Evolutionary conservation across 2,113 vertebrate species (phyloP).

Genomic region (Mugil cephalus): DNA sequence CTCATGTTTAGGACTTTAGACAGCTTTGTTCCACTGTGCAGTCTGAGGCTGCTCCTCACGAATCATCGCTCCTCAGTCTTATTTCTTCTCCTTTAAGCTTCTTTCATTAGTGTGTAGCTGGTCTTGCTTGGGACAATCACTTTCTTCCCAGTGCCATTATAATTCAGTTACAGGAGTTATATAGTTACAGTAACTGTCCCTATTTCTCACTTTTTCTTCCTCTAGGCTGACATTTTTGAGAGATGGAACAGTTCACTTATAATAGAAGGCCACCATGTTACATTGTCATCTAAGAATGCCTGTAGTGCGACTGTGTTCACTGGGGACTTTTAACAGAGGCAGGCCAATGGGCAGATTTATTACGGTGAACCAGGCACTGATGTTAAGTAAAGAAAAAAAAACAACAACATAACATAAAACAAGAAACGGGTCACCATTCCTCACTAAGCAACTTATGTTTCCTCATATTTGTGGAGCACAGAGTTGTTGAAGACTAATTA

Average conservation of each 20-base stretch:
- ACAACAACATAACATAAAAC: conserved; percentile 10
- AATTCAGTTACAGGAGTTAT: conserved; percentile 24
- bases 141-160: conserved; percentile 6
- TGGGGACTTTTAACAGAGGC: conserved; percentile 42
- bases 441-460: conserved; percentile 62
- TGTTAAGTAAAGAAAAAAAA: conserved; percentile 30
- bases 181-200: background rate
- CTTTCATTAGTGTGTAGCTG: conserved; percentile 10
- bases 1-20: conserved; percentile 2
- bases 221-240: conserved; percentile 41
- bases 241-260: conserved; percentile 48
- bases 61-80: conserved; percentile 13
- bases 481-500: conserved; percentile 81
- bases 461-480: conserved; percentile 65
- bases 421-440: conserved; percentile 25
- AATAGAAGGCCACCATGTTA: conserved; percentile 38
- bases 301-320: conserved; percentile 31
- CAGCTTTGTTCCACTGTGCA: conserved; percentile 1
- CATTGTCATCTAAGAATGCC: conserved; percentile 46
- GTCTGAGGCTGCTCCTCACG: conserved; percentile 27
- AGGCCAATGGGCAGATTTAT: conserved; percentile 51
- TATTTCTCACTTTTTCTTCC: conserved; percentile 16
- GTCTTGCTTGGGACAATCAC: background rate
- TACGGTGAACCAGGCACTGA: conserved; percentile 30
- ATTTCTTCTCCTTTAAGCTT: conserved; percentile 18